These are phyloP conservation scores for Bergia puertoricense DNA, from an alignment of 92 coral and sea anemone species.

Conservation along the genomic window DNA sequence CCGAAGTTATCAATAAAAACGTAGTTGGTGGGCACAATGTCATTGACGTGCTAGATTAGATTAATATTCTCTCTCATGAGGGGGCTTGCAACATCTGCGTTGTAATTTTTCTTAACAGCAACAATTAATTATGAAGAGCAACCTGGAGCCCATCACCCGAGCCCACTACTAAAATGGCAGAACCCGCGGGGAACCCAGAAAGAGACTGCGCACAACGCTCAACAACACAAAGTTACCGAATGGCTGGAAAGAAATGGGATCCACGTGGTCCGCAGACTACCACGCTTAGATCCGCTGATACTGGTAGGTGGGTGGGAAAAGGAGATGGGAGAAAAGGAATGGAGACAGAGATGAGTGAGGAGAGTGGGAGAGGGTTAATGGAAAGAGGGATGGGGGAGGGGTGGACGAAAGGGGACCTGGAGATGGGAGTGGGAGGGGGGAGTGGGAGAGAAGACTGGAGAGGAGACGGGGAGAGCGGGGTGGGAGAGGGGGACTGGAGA, in stretches of 20 bases:
- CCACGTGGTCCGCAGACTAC: conserved; percentile 67
- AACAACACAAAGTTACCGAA: conserved; percentile 69
- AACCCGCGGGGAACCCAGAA: conserved; percentile 52
- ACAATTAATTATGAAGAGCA: conserved; percentile 32
- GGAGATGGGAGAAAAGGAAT: neutral
- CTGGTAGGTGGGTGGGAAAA: conserved; percentile 58
- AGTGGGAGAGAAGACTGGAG: too few relatives aligned
- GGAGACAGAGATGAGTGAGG: neutral
- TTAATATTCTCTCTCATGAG: neutral
- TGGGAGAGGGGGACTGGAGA: too few relatives aligned
- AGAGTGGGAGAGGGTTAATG: neutral
- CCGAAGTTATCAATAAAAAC: too few relatives aligned
- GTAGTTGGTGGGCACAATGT: too few relatives aligned
- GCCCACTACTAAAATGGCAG: conserved; percentile 78
- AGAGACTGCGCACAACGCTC: conserved; percentile 46
- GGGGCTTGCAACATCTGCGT: neutral
- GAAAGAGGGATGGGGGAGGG: too few relatives aligned
- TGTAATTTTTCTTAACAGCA: neutral
- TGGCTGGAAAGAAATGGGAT: conserved; percentile 86
- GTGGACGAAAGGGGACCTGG: too few relatives aligned
- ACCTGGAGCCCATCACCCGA: conserved; percentile 22
- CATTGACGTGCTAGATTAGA: too few relatives aligned
- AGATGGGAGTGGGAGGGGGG: too few relatives aligned
- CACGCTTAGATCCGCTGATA: conserved; percentile 78
- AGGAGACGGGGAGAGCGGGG: too few relatives aligned